Evolutionary conservation across 2,888 invertebrate species (phyloP), one percentile per base, ranked within the genome.

Genomic region (Tanytarsus gracilentus): DNA sequence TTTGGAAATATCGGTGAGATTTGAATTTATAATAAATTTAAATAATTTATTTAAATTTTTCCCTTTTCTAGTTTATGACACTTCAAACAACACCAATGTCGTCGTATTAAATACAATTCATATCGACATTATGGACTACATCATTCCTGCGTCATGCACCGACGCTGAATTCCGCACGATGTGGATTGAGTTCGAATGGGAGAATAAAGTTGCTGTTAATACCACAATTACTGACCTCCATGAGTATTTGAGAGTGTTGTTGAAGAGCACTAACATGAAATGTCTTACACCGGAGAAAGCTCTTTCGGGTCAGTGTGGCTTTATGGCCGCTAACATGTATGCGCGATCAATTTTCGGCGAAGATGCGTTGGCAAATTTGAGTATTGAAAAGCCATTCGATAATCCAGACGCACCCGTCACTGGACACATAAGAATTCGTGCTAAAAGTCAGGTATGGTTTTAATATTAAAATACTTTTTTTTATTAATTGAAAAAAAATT

Each of bases 181-280:
- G 99, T 99, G 99, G 99, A 94, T 96, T 2, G 98, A 98, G 78
- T 99, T 99, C 77, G 99, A 99, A 76, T 99, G 99, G 99, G 99
- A 99, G 78, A 99, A 99, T 76, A 99, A 99, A 82, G 71, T 76
- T 6, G 82, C 94, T 0, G 96, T 98, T 2, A 93, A 93, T 72
- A 99, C 99, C 1, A 85, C 85, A 53, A 84, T 99, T 65, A 88
- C 88, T 0, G 96, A 97, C 72, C 78, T 99, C 61, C 83, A 89
- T 64, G 93, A 93, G 65, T 99, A 97, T 76, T 78, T 99, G 61
- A 84, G 87, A 63, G 95, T 97, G 70, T 78, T 99, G 56, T 78
- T 98, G 61, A 85, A 86, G 65, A 91, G 92, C 66, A 99, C 99
- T 63, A 99, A 99, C 73, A 99, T 99, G 98, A 94, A 94, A 71